Base-by-base conservation (phyloP, 2,797 vertebrate genomes). In the Brachyalestes nurse region DNA sequence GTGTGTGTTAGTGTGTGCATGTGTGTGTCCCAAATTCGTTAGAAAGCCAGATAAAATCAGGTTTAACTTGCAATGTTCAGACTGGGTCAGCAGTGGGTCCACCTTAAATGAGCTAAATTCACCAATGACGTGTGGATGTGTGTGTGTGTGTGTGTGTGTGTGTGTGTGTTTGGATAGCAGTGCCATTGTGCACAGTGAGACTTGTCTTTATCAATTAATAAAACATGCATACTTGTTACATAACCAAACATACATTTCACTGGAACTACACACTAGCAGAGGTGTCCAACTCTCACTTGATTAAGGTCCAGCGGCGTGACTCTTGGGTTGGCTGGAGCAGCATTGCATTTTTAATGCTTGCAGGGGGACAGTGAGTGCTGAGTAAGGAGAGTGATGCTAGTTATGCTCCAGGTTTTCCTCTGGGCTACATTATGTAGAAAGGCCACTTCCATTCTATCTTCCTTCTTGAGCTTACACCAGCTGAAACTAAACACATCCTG, bases 191-290 rank as follows among this genome's bases (percentile, higher is more conserved):
- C 53, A 72, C 47, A 64, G 57, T 25, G 65, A 70, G 47, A 62
- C 71, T 13, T 23, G 17, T 61, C 66, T 67, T 72, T 45, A 79
- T 12, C 64, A 74, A 83, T 65, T 77, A 79, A 79, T 79, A 75
- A 79, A 84, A 53, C 60, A 61, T 82, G 62, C 14, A 55, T 7
- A 57, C 6, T 58, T 55, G 53, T 81, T 84, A 70, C 47, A 65
- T 70, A 81, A 81, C 40, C 79, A 80, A 71, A 28, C 61, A 47
- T 62, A 78, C 23, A 23, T 53, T 25, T 73, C 28, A 23, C 61
- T 53, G 9, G 28, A n/a, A 60, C 34, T 77, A 62, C 8, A 62
- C 8, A 40, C 62, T 64, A 57, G n/a, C 19, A 40, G 38, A 66
- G 58, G 38, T 75, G 61, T 19, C 23, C 49, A 70, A 53, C 49